Conservation (phyloP, 2,888 invertebrate genomes). For the Bombylius major region DNA sequence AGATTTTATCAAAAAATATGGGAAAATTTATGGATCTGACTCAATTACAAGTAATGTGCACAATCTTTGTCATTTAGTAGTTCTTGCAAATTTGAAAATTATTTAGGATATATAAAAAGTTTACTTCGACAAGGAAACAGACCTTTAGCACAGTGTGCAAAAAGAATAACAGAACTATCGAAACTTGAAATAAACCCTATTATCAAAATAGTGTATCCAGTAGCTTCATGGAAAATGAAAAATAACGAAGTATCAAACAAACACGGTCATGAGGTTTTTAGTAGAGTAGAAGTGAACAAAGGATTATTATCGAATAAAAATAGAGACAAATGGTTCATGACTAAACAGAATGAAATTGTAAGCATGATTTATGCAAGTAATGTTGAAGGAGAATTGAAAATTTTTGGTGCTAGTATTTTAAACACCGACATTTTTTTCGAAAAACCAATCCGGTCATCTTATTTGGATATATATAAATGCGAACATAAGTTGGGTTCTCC, state of each 20-base stretch:
- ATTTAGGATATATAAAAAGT: too few relatives aligned
- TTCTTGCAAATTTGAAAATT: too few relatives aligned
- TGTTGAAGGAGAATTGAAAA: slow-evolving; percentile 3
- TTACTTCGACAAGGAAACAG: slow-evolving; percentile 13
- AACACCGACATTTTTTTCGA: slow-evolving; percentile 10
- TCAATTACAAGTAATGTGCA: slow-evolving; percentile 29
- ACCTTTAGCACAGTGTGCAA: slow-evolving; percentile 17
- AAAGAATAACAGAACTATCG: slow-evolving; percentile 13
- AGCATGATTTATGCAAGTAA: slow-evolving; percentile 4
- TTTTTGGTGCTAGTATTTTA: slow-evolving; percentile 9
- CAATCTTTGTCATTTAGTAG: slow-evolving; percentile 23
- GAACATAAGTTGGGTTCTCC: too few relatives aligned
- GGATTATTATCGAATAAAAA: background rate
- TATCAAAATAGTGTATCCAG: too few relatives aligned
- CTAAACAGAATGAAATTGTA: slow-evolving; percentile 9
- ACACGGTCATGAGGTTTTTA: too few relatives aligned
- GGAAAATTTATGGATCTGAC: slow-evolving; percentile 23
- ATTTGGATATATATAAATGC: too few relatives aligned
- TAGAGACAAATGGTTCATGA: slow-evolving; percentile 17
- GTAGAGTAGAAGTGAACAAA: background rate
- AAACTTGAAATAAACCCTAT: too few relatives aligned
- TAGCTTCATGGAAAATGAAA: too few relatives aligned
- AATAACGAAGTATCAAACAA: too few relatives aligned
- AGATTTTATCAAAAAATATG: slow-evolving; percentile 15
- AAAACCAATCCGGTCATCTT: background rate